A percentile compares a stretch with the other conserved stretches of the same genome.
Conservation (phyloP, 2,797 vertebrate genomes). For the Taeniopygia guttata region DNA sequence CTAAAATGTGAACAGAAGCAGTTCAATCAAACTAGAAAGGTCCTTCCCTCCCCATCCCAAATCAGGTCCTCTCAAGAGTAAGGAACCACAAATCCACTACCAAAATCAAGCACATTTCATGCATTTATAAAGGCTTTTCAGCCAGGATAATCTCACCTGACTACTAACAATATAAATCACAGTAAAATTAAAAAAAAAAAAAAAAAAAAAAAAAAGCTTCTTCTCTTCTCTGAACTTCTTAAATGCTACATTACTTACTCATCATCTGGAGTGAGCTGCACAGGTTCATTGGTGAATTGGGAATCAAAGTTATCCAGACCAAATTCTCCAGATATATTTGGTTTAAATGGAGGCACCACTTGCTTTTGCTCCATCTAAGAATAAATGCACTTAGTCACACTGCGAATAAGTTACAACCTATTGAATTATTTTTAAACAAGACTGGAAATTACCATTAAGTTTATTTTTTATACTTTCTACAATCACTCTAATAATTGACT, state of each 20-base stretch:
- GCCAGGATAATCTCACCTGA: background rate
- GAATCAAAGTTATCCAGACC: slow-evolving; percentile 98
- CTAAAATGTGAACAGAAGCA: rapidly evolving
- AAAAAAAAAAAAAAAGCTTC: background rate
- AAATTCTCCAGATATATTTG: slow-evolving; percentile 98
- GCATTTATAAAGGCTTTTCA: background rate
- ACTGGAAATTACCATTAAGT: background rate
- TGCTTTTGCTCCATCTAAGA: slow-evolving; percentile 98
- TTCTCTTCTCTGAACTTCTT: background rate
- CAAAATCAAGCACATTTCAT: background rate
- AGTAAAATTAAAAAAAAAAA: background rate
- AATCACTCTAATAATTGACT: background rate
- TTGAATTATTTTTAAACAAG: background rate
- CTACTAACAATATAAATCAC: background rate
- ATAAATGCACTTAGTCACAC: slow-evolving; percentile 30
- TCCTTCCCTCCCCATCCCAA: background rate
- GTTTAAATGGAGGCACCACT: slow-evolving; percentile 98
- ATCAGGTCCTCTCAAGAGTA: background rate
- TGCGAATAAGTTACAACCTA: background rate
- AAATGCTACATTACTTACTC: slow-evolving; percentile 84
- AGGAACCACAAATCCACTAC: background rate
- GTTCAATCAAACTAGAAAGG: background rate
- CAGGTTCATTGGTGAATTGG: slow-evolving; percentile 98
- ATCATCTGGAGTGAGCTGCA: slow-evolving; percentile 96
- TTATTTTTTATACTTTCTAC: background rate